phyloP scores from a whole-genome alignment of 2,113 vertebrate species.

The Gopherus evgoodei region DNA sequence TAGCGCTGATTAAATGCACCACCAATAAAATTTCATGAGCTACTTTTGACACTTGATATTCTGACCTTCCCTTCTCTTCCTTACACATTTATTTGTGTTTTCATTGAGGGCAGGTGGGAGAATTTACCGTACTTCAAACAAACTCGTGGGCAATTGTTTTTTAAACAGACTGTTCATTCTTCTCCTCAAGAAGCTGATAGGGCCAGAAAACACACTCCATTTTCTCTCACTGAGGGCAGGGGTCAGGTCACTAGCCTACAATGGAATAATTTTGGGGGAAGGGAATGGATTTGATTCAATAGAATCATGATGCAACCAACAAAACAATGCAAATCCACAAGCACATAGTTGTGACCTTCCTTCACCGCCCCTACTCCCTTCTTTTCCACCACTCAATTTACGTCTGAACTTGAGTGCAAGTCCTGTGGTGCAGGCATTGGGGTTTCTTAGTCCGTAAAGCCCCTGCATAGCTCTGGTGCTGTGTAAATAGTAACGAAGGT shows the following conservation, averaged over 20 bases:
- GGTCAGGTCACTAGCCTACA: slow-evolving; percentile 34
- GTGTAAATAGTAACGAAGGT: not conserved
- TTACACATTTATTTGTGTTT: slow-evolving; percentile 39
- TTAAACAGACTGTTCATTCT: slow-evolving; percentile 41
- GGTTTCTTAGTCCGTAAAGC: not conserved
- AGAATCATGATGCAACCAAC: not conserved
- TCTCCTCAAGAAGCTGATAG: not conserved
- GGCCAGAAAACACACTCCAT: slow-evolving; percentile 16
- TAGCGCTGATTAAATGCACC: slow-evolving; percentile 88
- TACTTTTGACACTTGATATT: slow-evolving; percentile 69
- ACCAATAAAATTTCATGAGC: slow-evolving; percentile 83
- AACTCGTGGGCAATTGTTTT: not conserved
- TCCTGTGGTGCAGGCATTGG: not conserved
- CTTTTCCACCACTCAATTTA: not conserved
- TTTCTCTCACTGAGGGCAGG: slow-evolving; percentile 11
- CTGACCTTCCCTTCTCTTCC: slow-evolving; percentile 61
- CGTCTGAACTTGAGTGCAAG: not conserved
- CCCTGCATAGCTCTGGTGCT: not conserved
- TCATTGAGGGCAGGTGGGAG: not conserved
- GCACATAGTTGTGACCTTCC: not conserved
- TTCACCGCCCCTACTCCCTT: not conserved
- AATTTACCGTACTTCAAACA: slow-evolving; percentile 4
- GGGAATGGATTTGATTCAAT: not conserved
- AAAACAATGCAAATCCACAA: not conserved
- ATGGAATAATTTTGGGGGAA: not conserved